Conservation (phyloP, 2,797 vertebrate species). For the Oreortyx pictus region DNA sequence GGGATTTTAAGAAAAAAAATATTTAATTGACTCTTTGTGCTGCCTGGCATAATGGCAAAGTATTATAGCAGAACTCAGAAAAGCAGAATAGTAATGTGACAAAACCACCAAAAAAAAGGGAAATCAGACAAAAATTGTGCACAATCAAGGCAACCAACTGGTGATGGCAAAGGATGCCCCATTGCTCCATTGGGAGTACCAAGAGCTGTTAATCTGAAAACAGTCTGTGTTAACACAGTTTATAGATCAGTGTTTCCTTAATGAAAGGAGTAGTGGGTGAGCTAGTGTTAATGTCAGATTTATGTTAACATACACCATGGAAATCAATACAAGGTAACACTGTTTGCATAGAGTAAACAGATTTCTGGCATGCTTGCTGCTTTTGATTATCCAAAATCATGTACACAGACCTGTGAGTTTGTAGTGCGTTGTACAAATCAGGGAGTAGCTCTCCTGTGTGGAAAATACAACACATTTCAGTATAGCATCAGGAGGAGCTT, state of each 20-base stretch:
- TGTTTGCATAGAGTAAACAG: conserved; percentile 59
- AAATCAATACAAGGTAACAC: conserved; percentile 36
- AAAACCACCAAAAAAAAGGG: neutral
- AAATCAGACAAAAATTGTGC: neutral
- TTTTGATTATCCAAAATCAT: neutral
- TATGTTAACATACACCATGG: neutral
- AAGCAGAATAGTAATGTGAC: neutral
- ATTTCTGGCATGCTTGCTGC: conserved; percentile 25
- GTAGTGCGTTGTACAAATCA: neutral
- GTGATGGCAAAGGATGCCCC: neutral
- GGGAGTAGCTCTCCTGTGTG: neutral
- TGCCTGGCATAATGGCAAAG: neutral
- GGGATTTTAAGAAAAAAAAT: neutral
- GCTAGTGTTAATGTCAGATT: conserved; percentile 19
- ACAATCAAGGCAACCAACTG: neutral
- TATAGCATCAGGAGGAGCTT: neutral
- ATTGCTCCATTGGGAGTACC: neutral
- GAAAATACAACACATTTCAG: neutral
- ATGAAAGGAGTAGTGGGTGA: neutral
- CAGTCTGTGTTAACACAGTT: neutral
- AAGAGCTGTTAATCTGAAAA: neutral
- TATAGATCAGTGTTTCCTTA: neutral
- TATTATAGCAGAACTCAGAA: neutral
- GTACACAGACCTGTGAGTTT: neutral
- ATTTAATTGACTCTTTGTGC: neutral